Evolutionary conservation across 2,888 invertebrate genomes (phyloP).

Genomic region (Lepidochitona cinerea): DNA sequence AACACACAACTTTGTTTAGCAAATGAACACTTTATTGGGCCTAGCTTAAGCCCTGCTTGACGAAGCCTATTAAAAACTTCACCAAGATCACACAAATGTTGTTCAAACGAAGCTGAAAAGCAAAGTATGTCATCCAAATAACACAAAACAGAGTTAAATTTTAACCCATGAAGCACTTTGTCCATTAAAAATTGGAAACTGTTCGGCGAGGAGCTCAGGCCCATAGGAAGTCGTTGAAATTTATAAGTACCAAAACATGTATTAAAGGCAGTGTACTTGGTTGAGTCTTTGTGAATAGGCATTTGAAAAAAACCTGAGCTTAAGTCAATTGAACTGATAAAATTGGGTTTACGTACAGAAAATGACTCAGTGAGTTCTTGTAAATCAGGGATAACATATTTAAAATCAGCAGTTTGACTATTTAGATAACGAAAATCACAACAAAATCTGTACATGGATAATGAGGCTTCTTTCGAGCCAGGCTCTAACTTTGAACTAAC

Average conservation of each 20-base stretch:
- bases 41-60: slow-evolving; percentile 4
- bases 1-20: not conserved
- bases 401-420: slow-evolving; percentile 2
- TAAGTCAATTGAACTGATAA: slow-evolving; percentile 7
- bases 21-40: slow-evolving; percentile 8
- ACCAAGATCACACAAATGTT: not conserved
- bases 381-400: slow-evolving; percentile 9
- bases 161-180: slow-evolving; percentile 4
- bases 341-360: slow-evolving; percentile 1
- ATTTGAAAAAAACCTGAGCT: slow-evolving; percentile 16
- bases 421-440: slow-evolving; percentile 11
- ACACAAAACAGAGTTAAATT: slow-evolving; percentile 6
- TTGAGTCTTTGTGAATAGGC: not conserved
- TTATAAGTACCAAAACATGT: slow-evolving; percentile 10
- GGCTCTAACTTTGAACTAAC: not conserved
- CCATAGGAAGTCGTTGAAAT: slow-evolving; percentile 8
- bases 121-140: slow-evolving; percentile 11
- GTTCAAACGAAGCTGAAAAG: slow-evolving; percentile 8
- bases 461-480: not conserved
- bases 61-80: not conserved
- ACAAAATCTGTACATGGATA: slow-evolving; percentile 7
- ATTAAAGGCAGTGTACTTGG: not conserved
- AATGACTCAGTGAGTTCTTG: slow-evolving; percentile 9
- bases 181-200: slow-evolving; percentile 14
- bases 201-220: not conserved